These are phyloP conservation scores for Boloria selene DNA, from an alignment of 2,888 invertebrate genomes.

Conservation along the genomic window DNA sequence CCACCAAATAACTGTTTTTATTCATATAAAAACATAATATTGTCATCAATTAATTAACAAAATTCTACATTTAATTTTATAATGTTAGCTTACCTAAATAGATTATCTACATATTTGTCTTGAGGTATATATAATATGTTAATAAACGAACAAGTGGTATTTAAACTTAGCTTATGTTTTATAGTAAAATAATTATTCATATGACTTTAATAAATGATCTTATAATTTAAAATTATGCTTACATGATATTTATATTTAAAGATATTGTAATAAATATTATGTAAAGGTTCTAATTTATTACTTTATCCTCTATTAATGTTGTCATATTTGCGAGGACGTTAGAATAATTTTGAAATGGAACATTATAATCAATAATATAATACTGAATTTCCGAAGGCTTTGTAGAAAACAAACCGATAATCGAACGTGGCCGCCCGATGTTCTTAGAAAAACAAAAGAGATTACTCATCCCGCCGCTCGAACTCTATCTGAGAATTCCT, in stretches of 20 bases:
- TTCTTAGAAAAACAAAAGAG: conserved; percentile 80
- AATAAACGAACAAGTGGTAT: neutral
- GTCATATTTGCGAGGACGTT: no score
- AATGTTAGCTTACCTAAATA: conserved; percentile 15
- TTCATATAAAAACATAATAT: no score
- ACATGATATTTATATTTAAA: no score
- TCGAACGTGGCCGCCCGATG: conserved; percentile 57
- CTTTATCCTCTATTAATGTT: no score
- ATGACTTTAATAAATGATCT: no score
- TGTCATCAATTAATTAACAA: conserved; percentile 20
- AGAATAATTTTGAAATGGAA: no score
- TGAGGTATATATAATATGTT: neutral
- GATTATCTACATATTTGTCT: neutral
- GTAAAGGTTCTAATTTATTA: no score
- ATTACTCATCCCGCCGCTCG: conserved; percentile 78
- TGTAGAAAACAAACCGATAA: conserved; percentile 68
- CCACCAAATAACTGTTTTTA: conserved; percentile 34
- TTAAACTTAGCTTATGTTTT: neutral
- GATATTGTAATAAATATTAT: no score
- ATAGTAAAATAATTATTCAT: no score
- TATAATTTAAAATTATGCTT: no score
- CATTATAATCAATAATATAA: conserved; percentile 16
- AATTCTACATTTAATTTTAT: conserved; percentile 10
- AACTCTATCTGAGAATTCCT: conserved; percentile 79
- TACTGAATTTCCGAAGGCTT: conserved; percentile 26